Evolutionary conservation across 2,888 invertebrate species (phyloP).

Genomic region (Tenthredo amoena): DNA sequence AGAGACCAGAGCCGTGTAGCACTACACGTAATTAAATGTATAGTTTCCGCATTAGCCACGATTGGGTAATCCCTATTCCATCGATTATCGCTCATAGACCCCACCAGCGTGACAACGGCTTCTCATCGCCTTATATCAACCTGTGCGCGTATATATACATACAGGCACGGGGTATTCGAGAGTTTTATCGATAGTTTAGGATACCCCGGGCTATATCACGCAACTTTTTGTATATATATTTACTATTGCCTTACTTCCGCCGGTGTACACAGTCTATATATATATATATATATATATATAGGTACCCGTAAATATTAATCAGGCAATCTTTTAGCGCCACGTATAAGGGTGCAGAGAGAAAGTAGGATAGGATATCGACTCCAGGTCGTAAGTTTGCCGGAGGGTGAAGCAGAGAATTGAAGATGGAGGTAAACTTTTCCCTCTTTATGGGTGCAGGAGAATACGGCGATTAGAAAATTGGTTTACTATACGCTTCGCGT

Average conservation of each 20-base stretch:
- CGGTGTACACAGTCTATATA: not conserved
- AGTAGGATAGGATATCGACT: conserved; percentile 16
- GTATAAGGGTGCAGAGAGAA: not conserved
- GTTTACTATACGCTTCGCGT: not conserved
- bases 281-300: not conserved
- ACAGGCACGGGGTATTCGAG: too few relatives aligned
- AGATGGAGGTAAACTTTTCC: not conserved
- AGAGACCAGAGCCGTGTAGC: conserved; percentile 60
- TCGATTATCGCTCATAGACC: conserved; percentile 69
- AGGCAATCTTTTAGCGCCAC: conserved; percentile 48
- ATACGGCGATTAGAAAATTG: conserved; percentile 22
- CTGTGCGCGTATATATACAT: not conserved
- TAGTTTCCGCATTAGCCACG: conserved; percentile 77
- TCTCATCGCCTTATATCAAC: conserved; percentile 53
- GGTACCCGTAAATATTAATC: conserved; percentile 36
- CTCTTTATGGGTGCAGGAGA: not conserved
- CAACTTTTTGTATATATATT: not conserved
- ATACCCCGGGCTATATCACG: not conserved
- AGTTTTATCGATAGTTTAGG: not conserved
- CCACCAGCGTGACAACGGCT: conserved; percentile 63
- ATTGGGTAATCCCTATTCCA: conserved; percentile 75
- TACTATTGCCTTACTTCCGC: not conserved
- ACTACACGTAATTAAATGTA: conserved; percentile 77
- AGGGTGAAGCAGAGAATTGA: conserved; percentile 2
- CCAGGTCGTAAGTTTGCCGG: conserved; percentile 19